These are phyloP conservation scores for Drosophila vallismaia DNA, from an alignment of 2,888 invertebrate species.

Conservation along the genomic window DNA sequence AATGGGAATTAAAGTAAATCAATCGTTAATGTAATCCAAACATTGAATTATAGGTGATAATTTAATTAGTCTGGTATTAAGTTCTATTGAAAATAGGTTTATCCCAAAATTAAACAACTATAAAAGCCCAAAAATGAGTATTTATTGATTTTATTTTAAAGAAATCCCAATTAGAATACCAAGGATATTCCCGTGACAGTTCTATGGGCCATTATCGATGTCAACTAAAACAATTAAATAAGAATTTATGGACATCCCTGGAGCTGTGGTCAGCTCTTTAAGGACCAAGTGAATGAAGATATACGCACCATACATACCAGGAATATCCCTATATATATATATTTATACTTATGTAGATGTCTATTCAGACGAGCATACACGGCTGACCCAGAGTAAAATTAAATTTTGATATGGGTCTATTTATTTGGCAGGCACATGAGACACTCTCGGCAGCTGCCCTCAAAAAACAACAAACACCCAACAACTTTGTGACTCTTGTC, in stretches of 20 bases:
- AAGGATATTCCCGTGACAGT: neutral
- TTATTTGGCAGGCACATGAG: constrained; percentile 60
- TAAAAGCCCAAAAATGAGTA: neutral
- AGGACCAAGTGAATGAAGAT: constrained; percentile 22
- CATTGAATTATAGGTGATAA: neutral
- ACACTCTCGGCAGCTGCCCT: constrained; percentile 34
- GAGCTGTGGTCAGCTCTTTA: constrained; percentile 19
- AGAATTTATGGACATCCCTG: constrained; percentile 9
- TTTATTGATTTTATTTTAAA: neutral
- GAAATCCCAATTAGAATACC: neutral
- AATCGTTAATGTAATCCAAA: neutral
- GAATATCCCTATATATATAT: constrained; percentile 2
- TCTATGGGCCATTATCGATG: neutral
- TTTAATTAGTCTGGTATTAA: neutral
- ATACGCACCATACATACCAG: constrained; percentile 11
- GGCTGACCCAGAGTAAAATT: constrained; percentile 57
- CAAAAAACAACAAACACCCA: constrained; percentile 1
- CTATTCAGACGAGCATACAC: constrained; percentile 34
- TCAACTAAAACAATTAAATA: constrained; percentile 7
- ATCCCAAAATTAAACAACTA: neutral
- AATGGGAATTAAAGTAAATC: neutral
- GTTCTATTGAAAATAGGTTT: neutral
- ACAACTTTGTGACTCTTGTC: constrained; percentile 37
- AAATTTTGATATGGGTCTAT: constrained; percentile 72
- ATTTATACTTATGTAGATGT: constrained; percentile 6